phyloP scores from a whole-genome alignment of 2,797 vertebrate genomes.

The Caiman crocodilus region DNA sequence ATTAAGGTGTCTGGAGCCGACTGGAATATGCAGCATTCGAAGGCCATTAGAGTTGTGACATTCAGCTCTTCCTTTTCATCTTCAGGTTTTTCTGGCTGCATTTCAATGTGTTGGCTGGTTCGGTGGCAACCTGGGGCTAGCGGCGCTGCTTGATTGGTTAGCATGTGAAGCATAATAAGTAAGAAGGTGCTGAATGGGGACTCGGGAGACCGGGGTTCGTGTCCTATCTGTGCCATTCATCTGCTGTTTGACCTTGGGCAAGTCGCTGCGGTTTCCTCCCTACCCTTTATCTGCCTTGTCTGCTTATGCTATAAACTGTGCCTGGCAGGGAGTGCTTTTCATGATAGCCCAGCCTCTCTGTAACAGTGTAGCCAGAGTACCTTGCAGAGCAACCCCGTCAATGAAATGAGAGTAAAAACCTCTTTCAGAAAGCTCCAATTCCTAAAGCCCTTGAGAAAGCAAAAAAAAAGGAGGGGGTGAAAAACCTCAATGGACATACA shows the following conservation, averaged over 20 bases:
- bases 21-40: too few relatives aligned
- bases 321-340: neutral
- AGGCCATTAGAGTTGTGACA: fast-evolving
- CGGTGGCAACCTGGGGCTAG: neutral
- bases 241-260: neutral
- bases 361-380: fast-evolving
- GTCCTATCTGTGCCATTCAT: neutral
- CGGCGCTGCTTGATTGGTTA: neutral
- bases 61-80: neutral
- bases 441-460: neutral
- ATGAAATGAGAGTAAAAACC: neutral
- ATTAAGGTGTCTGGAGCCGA: neutral
- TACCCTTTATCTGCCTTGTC: neutral
- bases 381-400: neutral
- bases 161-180: neutral
- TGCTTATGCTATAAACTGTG: neutral
- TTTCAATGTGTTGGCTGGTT: neutral
- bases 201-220: neutral
- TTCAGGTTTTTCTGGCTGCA: fast-evolving
- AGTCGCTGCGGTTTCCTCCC: too few relatives aligned
- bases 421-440: neutral
- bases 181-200: neutral
- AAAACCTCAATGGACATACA: neutral
- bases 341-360: too few relatives aligned
- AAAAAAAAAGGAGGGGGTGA: neutral